A percentile compares a stretch with the other conserved stretches of the same genome.
Conservation (phyloP, 1,140 invertebrate species). For the Cepaea nemoralis region DNA sequence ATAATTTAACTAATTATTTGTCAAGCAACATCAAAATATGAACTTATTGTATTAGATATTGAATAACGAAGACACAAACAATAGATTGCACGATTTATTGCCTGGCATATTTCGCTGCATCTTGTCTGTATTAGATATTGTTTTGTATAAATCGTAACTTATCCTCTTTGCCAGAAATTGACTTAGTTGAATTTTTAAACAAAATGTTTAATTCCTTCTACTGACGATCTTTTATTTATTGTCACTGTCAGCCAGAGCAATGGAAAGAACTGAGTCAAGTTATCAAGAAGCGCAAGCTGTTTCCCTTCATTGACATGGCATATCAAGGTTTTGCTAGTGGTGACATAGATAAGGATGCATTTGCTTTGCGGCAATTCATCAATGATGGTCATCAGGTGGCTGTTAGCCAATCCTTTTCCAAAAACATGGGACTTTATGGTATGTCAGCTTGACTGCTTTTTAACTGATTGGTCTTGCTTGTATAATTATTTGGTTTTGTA, state of each 20-base stretch:
- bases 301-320: constrained; percentile 99
- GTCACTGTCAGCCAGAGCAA: constrained; percentile 79
- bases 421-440: constrained; percentile 98
- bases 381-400: constrained; percentile 91
- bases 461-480: constrained; percentile 96
- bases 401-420: constrained; percentile 95
- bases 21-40: too few relatives aligned
- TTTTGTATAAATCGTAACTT: too few relatives aligned
- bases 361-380: constrained; percentile 91
- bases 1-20: too few relatives aligned
- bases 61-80: too few relatives aligned
- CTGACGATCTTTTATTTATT: background rate
- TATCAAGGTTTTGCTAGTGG: constrained; percentile 96
- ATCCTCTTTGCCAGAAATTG: too few relatives aligned
- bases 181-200: too few relatives aligned
- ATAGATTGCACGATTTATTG: too few relatives aligned
- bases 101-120: too few relatives aligned
- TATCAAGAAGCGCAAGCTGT: constrained; percentile 85
- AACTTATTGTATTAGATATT: too few relatives aligned
- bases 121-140: too few relatives aligned
- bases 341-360: constrained; percentile 88
- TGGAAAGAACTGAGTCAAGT: constrained; percentile 87
- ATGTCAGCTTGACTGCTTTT: too few relatives aligned
- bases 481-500: background rate
- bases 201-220: too few relatives aligned